These are phyloP conservation scores for Galaxea fascicularis DNA, from an alignment of 92 coral and sea anemone genomes.

Conservation along the genomic window DNA sequence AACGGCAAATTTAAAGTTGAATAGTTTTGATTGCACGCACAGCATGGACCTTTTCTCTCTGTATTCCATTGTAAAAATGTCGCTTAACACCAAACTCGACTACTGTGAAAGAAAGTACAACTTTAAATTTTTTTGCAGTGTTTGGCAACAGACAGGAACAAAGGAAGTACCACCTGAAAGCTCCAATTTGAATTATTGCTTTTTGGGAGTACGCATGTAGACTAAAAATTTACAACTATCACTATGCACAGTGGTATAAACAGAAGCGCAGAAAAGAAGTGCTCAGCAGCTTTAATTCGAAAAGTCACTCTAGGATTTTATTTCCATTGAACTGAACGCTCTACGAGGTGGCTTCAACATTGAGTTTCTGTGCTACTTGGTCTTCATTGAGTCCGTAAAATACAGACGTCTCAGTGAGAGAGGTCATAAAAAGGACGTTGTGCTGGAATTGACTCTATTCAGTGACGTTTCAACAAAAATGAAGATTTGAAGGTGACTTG, in stretches of 20 bases:
- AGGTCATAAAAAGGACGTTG: background rate
- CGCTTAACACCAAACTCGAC: background rate
- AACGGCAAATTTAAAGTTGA: slow-evolving; percentile 9
- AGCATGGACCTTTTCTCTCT: background rate
- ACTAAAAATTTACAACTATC: too few relatives aligned
- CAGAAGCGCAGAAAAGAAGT: too few relatives aligned
- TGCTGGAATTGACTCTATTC: background rate
- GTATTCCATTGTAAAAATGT: background rate
- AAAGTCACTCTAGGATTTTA: too few relatives aligned
- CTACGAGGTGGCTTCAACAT: too few relatives aligned
- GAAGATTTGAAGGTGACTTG: background rate
- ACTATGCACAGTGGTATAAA: too few relatives aligned
- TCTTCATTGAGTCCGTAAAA: background rate
- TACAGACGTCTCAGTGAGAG: background rate
- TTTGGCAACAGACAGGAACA: too few relatives aligned
- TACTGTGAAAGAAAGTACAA: background rate
- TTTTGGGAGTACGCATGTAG: too few relatives aligned
- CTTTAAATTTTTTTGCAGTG: background rate
- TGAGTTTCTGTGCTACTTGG: too few relatives aligned
- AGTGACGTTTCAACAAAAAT: background rate
- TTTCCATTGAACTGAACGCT: too few relatives aligned
- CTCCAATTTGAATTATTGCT: too few relatives aligned
- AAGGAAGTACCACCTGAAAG: too few relatives aligned
- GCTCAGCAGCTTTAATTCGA: too few relatives aligned
- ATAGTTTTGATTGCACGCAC: slow-evolving; percentile 5